Conservation (phyloP, 2,888 invertebrate species). For the Drosophila austrosaltans region DNA sequence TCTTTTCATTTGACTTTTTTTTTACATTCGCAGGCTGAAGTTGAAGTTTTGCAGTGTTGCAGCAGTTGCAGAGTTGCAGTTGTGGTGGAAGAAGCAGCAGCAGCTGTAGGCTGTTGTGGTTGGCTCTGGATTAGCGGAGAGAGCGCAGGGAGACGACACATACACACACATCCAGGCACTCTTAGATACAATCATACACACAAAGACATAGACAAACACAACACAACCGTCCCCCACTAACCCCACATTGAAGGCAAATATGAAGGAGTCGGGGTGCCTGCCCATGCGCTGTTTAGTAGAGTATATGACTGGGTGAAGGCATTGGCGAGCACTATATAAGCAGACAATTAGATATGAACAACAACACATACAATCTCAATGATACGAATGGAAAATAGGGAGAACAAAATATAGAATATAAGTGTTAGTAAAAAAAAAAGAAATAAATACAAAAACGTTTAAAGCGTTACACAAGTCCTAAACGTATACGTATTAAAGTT, state of each 20-base stretch:
- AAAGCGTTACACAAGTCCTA: background rate
- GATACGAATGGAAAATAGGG: background rate
- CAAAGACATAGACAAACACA: background rate
- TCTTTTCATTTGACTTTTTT: background rate
- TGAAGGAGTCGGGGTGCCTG: background rate
- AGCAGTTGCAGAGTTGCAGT: conserved; percentile 33
- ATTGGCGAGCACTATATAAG: background rate
- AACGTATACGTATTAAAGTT: no score
- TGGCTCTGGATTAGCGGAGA: conserved; percentile 14
- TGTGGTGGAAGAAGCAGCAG: conserved; percentile 54
- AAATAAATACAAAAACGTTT: background rate
- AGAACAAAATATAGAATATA: background rate
- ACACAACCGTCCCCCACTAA: background rate
- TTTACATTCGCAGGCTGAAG: conserved; percentile 49
- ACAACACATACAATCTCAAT: conserved; percentile 7
- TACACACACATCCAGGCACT: conserved; percentile 1
- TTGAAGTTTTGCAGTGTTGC: conserved; percentile 24
- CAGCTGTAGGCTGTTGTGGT: conserved; percentile 37
- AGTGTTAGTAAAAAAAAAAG: background rate
- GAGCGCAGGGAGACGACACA: conserved; percentile 20
- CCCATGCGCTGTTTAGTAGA: background rate
- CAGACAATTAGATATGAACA: conserved; percentile 5
- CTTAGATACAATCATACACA: background rate
- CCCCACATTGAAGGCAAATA: background rate
- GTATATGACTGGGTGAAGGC: background rate